Base-by-base conservation (phyloP, 1,140 invertebrate species). In the Aphidius ervi region DNA sequence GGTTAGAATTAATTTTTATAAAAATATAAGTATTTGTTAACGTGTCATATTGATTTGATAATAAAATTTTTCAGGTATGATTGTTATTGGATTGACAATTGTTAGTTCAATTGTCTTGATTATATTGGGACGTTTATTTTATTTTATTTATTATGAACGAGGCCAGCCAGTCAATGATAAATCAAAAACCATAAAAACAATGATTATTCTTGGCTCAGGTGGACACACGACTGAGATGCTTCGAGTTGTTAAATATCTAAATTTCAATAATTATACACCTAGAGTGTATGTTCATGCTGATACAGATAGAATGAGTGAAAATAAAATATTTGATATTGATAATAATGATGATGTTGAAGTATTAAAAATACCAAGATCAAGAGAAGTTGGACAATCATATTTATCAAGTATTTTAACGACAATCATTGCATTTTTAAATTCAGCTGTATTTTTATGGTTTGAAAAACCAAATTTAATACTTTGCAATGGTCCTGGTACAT, bases 401-500 rank as follows among this genome's bases (percentile, higher is more conserved):
- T 61, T 90, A 0, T 87, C 88, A 37, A 90, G 91, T 45, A 69
- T 95, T 49, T 84, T 87, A 60, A 92, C 88, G 39, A 96, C 93
- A 10, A 16, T 93, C 0, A 80, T 84, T 72, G 86, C 95, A 1
- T 83, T 84, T 40, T 60, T 90, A 1, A 81, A 82, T 67, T 85
- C 86, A 58, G 72, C 94, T 68, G 86, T 86, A 56, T 66, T 94
- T n/a, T 73, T 95, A 9, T 83, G 87, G 65, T 83, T 77, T 52
- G 82, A 87, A 63, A 83, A 79, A 62, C 94, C 94, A 23, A 84
- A 93, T 71, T 69, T 97, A 59, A 81, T 96, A 59, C 73, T 97
- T 3, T 93, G 92, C 71, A 99, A 98, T 82, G 97, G 97, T 1
- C 97, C 96, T 56, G 96, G 95, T 37, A 97, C 94, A 5, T 97